These are phyloP conservation scores for Alcedo atthis DNA, from an alignment of 2,797 vertebrate genomes.

Conservation along the genomic window DNA sequence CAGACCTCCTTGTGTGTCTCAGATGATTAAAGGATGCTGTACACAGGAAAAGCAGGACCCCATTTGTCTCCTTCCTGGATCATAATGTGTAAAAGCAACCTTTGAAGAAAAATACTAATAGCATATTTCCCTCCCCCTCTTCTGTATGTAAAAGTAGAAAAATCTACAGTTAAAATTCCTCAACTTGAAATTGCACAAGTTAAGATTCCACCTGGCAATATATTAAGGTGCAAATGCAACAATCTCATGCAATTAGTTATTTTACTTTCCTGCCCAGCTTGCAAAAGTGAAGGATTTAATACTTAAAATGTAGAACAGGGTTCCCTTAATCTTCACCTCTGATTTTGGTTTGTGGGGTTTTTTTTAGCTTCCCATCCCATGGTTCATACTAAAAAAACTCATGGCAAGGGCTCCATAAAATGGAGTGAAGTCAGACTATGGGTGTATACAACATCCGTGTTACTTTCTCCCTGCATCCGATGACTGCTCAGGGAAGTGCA, in stretches of 20 bases:
- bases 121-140: not conserved
- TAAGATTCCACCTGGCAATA: conserved; percentile 21
- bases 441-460: not conserved
- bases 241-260: not conserved
- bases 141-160: conserved; percentile 22
- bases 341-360: not conserved
- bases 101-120: conserved; percentile 33
- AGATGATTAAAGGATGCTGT: conserved; percentile 40
- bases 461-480: not conserved
- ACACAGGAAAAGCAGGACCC: conserved; percentile 22
- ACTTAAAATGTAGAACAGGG: not conserved
- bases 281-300: conserved; percentile 44
- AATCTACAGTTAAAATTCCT: conserved; percentile 2
- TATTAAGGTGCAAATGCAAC: conserved; percentile 17
- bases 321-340: conserved; percentile 16
- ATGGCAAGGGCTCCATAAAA: conserved; percentile 1
- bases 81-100: conserved; percentile 5
- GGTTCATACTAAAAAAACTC: not conserved
- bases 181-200: conserved; percentile 18
- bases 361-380: not conserved
- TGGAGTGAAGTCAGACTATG: not conserved
- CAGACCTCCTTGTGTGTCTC: conserved; percentile 8
- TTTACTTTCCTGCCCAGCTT: conserved; percentile 17
- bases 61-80: not conserved
- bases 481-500: not conserved